Evolutionary conservation across 1,140 invertebrate species (phyloP), one percentile per base, ranked within the genome.

Genomic region (Caenorhabditis tropicalis): DNA sequence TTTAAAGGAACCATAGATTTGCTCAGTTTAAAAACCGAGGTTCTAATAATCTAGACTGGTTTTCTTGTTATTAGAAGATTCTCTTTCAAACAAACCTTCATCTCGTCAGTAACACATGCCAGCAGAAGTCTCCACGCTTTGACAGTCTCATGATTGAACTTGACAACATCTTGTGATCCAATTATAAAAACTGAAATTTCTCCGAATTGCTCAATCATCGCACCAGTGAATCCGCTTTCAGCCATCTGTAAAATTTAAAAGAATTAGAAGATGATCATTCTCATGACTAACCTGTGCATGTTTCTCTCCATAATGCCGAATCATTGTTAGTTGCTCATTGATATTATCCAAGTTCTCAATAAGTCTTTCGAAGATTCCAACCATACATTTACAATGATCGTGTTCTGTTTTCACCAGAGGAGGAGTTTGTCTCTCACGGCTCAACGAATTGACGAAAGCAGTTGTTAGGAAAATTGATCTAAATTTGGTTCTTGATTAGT

Each of bases 181-280:
- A 87, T 87, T 31, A 86, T 79, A 15, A 81, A 51, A 1, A 87
- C 86, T 6, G 86, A 86, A 29, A 87, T 85, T 31, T 87, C 86
- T 27, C 86, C 86, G 46, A 87, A 87, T 24, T 87, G 83, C 51
- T 87, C 86, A 53, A 87, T 85, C 86, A 87, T 86, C 49, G 82
- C 80, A 1, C 80, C 84, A 29, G 80, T 87, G 80, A 87, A 87
- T 15, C 86, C 86, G 39, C 86, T 87, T 43, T 86, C 85, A 39
- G 82, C 43, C 86, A 87, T 87, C 84, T 86, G 81, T 16, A 85
- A 84, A 39, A 27, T 16, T 60, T 12, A 43, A 16, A 58, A n/a
- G 49, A 82, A 15, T 36, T 27, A 5, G 12, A 81, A 74, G n/a
- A 36, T 65, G 58, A n/a, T n/a, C n/a, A n/a, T n/a, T 70, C 29